phyloP scores from a whole-genome alignment of 2,797 vertebrate species.

The Rhinatrema bivittatum region DNA sequence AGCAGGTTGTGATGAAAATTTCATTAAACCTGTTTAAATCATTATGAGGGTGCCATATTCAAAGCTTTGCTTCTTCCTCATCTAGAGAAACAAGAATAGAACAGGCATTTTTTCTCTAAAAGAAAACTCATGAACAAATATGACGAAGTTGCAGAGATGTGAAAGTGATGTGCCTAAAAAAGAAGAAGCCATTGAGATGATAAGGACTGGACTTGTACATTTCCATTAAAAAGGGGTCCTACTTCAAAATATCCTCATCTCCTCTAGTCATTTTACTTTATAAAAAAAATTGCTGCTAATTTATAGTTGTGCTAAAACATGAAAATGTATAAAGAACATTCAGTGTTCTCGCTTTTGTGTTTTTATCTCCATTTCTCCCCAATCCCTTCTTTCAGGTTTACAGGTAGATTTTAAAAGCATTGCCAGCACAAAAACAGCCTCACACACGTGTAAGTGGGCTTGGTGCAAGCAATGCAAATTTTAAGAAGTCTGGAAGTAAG shows the following conservation, averaged over 20 bases:
- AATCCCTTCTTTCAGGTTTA: no score
- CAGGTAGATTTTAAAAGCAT: no score
- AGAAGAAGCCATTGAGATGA: conserved; percentile 35
- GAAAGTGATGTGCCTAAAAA: conserved; percentile 29
- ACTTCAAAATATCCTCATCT: conserved; percentile 22
- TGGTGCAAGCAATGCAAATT: no score
- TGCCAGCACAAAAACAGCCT: no score
- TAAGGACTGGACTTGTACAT: conserved; percentile 35
- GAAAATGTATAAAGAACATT: no score
- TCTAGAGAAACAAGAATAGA: conserved; percentile 27
- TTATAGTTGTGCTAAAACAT: background rate
- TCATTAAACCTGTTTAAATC: conserved; percentile 92
- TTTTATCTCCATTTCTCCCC: no score
- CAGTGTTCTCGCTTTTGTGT: no score
- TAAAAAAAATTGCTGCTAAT: conserved; percentile 35
- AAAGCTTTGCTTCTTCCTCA: conserved; percentile 49
- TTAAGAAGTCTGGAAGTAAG: no score
- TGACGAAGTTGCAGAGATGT: conserved; percentile 47
- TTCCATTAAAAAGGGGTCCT: conserved; percentile 18
- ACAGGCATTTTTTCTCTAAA: conserved; percentile 33
- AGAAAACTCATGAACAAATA: conserved; percentile 36
- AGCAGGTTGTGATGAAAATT: conserved; percentile 98
- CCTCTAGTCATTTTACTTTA: conserved; percentile 22
- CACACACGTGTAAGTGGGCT: no score
- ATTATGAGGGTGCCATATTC: conserved; percentile 89